Base-by-base conservation (phyloP, 2,113 vertebrate genomes). In the Atherinomorus stipes region DNA sequence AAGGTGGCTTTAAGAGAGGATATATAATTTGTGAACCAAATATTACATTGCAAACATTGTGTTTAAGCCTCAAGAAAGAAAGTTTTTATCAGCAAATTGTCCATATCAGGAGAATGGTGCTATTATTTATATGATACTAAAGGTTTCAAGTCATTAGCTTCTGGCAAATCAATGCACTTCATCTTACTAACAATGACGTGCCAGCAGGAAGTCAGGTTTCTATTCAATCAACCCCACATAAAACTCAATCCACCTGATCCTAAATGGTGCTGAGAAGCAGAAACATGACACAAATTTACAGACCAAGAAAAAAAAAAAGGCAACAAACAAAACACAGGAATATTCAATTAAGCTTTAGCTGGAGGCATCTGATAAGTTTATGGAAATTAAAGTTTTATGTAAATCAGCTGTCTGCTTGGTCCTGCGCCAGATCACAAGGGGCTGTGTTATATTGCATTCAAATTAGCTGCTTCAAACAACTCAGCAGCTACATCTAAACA, bases 301-400 rank as follows among this genome's bases (percentile, higher is more conserved):
- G 65, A 68, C 25, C 15, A n/a, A 71, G 50, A 42, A 53, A 26
- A 31, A 4, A 51, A 77, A 49, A 71, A 66, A n/a, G 38, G 11
- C 2, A 25, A 64, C 51, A 42, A 26, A 64, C 45, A 77, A 0
- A 68, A 76, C 37, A 79, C 64, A 31, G 52, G 51, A 58, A 85
- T 69, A 83, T 81, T 79, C 42, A 84, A 89, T 89, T 84, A 83
- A 76, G 67, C 51, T 68, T 87, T 69, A 64, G 88, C 91, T 84
- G 47, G 70, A 88, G 89, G 90, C 84, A 84, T 84, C 82, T 85
- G 76, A 88, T 89, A 89, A 84, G 87, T 91, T 90, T 85, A 91
- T 89, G 88, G 80, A 91, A 92, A 92, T 92, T 58, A 85, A 85
- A 80, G 83, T 90, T 90, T 79, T 84, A 92, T 92, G 91, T 70